Base-by-base conservation (phyloP, 1,140 invertebrate genomes). In the Metopolophium dirhodum region DNA sequence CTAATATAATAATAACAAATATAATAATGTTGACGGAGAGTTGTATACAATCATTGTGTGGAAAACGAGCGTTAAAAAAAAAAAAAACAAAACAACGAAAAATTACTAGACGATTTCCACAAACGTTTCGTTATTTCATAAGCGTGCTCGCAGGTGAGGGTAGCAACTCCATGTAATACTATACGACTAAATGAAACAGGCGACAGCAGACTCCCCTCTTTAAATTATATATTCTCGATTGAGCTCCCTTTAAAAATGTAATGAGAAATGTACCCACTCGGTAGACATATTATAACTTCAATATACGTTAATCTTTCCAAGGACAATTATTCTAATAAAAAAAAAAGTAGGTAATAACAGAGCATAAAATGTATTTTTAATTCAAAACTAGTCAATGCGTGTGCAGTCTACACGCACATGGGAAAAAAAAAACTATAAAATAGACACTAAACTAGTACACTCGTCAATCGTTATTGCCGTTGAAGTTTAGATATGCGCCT, bases 1-100 rank as follows among this genome's bases (percentile, higher is more conserved):
- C 37, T 85, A 89, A 41, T 61, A 68, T 30, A 45, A 90, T n/a
- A 68, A 90, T 23, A 68, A 68, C 89, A 68, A 90, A 90, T 68
- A 90, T 68, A 90, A 90, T 61, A 68, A 45, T 61, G 89, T 90
- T 68, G 89, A 90, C 54, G 89, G 89, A 57, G 88, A 68, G 57
- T 41, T 37, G 88, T 68, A 37, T 35, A 68, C 26, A 23, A 61
- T 30, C 30, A 47, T 90, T 41, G 37, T 90, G 11, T 22, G 26
- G 23, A 90, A 61, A 90, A 61, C 14, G 37, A 54, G 54, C 9
- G 54, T 90, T 90, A 45, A n/a, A 68, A 90, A 90, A n/a, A 68
- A 90, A 90, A 68, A 61, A 90, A 68, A 90, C 37, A 61, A 30
- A 18, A 54, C 20, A 57, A 47, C 47, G n/a, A 54, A 88, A 90